Evolutionary conservation across 2,113 vertebrate genomes (phyloP).

Genomic region (Cardinalis cardinalis): DNA sequence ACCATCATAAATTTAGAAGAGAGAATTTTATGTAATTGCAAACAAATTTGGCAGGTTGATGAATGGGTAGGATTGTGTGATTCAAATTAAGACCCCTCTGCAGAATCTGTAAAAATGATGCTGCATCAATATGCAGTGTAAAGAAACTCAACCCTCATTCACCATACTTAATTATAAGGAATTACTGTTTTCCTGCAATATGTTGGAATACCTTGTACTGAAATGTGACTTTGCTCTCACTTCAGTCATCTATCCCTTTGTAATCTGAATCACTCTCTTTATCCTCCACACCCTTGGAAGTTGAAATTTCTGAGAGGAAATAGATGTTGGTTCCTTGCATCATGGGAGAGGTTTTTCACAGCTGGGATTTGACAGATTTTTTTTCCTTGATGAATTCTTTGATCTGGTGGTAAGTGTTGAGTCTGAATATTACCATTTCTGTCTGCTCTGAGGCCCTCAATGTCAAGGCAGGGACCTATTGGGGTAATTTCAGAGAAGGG

Average conservation of each 20-base stretch:
- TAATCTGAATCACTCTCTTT: not conserved
- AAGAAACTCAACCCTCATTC: not conserved
- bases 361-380: not conserved
- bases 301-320: not conserved
- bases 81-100: not conserved
- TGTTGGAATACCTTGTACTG: not conserved
- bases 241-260: not conserved
- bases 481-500: not conserved
- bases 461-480: accelerated
- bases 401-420: not conserved
- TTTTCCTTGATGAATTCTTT: not conserved
- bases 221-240: not conserved
- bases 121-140: not conserved
- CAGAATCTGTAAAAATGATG: not conserved
- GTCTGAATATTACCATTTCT: not conserved
- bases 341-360: not conserved
- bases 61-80: not conserved
- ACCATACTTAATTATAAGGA: not conserved
- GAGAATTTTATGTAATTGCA: not conserved
- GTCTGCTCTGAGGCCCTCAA: not conserved
- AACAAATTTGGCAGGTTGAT: not conserved
- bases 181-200: not conserved
- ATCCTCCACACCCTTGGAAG: not conserved
- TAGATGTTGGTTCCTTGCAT: not conserved
- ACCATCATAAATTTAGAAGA: not conserved